A percentile compares a stretch with the other conserved stretches of the same genome.
phyloP scores from a whole-genome alignment of 2,113 vertebrate genomes.

The Chiloscyllium plagiosum region DNA sequence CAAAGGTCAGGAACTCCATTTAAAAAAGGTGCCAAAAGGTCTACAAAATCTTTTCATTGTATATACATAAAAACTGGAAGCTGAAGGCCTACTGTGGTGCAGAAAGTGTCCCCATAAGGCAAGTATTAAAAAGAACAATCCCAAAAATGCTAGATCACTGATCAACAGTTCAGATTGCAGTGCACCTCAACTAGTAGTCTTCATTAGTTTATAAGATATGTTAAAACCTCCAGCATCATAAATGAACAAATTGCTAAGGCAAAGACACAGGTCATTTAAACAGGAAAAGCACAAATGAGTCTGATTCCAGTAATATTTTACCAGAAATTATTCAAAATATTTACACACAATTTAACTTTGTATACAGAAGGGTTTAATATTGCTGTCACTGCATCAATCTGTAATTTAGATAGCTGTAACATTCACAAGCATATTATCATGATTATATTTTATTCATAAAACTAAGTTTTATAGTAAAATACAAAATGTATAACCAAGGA shows the following conservation, averaged over 20 bases:
- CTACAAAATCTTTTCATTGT: neutral
- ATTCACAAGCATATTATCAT: neutral
- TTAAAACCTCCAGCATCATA: neutral
- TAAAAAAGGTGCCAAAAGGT: neutral
- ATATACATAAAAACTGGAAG: neutral
- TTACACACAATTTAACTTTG: slow-evolving; percentile 1
- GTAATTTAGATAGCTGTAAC: neutral
- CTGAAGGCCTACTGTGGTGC: neutral
- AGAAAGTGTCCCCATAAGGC: neutral
- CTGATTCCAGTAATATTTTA: neutral
- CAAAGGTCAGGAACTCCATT: neutral
- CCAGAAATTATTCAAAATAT: neutral
- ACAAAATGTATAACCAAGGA: neutral
- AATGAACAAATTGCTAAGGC: neutral
- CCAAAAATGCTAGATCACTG: neutral
- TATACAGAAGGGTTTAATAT: slow-evolving; percentile 30
- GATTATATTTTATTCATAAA: slow-evolving; percentile 31
- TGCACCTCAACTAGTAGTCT: neutral
- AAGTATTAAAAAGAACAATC: neutral
- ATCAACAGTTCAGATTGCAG: neutral
- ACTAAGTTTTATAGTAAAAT: slow-evolving; percentile 20
- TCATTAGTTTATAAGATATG: neutral
- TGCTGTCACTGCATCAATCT: neutral
- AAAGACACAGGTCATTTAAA: neutral
- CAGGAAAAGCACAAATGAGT: neutral